Base-by-base conservation (phyloP, 2,797 vertebrate genomes). In the Esox masquinongy region DNA sequence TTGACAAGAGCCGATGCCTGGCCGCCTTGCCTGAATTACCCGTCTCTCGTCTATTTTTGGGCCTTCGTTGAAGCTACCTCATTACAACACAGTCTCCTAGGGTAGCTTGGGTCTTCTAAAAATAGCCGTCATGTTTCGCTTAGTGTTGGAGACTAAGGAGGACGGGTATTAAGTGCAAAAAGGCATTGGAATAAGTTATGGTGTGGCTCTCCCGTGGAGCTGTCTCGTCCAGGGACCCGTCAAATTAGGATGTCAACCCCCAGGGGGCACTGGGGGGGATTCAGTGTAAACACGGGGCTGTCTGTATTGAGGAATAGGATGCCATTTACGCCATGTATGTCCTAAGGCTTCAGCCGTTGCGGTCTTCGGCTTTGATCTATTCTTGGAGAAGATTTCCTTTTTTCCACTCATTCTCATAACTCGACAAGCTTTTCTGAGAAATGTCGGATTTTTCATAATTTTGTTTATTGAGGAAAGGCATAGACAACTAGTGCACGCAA, bases 221-320 rank as follows among this genome's bases (percentile, higher is more conserved):
- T 47, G 43, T 47, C 43, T 47, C 6, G 56, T 24, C 82, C 79
- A 86, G 85, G 85, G 91, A 90, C 82, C 80, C 79, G 85, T 91
- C 88, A 89, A 88, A 90, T 90, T 88, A 90, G 84, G 87, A 88
- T 90, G 85, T 77, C 85, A 86, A 81, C 83, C 90, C 86, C 86
- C 77, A 67, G 85, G 90, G 85, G 43, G 80, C 85, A 59, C 56
- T 24, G 56, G 9, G 3, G 22, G 22, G 56, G 68, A 34, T 19
- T 80, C 43, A 77, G 75, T 83, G 83, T 82, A 85, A 88, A 90
- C 77, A 80, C 79, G 85, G 80, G 75, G 82, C 84, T 88, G 86
- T 84, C 85, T 85, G 86, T 82, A 86, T 83, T 69, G 11, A 14
- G 9, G 59, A 85, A 87, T 82, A 84, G 85, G 81, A 6, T 22